Evolutionary conservation across 2,797 vertebrate species (phyloP).

Genomic region (Poecilia velifera): DNA sequence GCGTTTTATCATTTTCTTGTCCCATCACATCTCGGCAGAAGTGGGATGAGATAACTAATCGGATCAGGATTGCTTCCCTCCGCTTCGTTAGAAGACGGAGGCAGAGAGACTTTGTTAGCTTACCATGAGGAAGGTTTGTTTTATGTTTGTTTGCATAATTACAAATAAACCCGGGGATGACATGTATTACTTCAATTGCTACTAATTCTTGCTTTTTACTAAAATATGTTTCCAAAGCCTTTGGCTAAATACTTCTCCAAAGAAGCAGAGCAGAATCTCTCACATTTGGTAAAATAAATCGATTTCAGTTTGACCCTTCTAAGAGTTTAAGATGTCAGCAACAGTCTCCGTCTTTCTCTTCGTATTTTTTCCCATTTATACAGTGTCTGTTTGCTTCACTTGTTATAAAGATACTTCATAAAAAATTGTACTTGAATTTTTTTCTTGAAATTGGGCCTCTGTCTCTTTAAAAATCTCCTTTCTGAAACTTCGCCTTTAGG

Average conservation of each 20-base stretch:
- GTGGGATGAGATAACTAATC: not conserved
- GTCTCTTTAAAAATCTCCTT: too few species aligned
- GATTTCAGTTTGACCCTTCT: not conserved
- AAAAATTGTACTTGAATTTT: too few species aligned
- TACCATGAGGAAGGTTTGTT: not conserved
- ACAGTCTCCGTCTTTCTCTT: not conserved
- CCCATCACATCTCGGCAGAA: not conserved
- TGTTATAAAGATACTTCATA: too few species aligned
- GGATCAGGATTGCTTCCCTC: not conserved
- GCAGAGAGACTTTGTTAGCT: not conserved
- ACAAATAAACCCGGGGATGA: not conserved
- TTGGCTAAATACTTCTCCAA: not conserved
- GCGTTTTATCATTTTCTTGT: not conserved
- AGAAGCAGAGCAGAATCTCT: not conserved
- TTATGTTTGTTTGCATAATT: conserved; percentile 1
- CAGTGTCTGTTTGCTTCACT: too few species aligned
- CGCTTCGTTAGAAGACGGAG: not conserved
- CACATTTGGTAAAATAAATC: not conserved
- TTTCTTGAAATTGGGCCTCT: too few species aligned
- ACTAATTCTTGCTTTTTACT: not conserved
- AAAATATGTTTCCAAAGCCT: not conserved
- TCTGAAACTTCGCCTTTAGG: too few species aligned
- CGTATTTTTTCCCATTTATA: not conserved
- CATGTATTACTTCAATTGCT: not conserved
- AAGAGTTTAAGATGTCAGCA: not conserved